Evolutionary conservation across 2,113 vertebrate genomes (phyloP).

Genomic region (Sphyrna mokarran): DNA sequence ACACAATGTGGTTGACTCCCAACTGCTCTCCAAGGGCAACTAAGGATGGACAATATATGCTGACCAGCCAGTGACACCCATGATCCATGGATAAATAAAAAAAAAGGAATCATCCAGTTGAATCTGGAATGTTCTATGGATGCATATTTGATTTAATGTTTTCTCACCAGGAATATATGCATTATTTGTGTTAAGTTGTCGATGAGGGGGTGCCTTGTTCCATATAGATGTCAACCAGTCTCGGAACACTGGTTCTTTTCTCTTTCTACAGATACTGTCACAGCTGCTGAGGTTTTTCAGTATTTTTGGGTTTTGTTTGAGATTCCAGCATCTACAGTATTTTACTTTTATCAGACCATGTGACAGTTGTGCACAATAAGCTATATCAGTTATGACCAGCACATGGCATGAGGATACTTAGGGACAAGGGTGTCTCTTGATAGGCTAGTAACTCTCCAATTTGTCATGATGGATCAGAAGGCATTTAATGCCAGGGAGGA

Average conservation of each 20-base stretch:
- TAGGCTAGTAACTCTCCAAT: not conserved
- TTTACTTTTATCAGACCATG: not conserved
- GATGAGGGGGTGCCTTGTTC: not conserved
- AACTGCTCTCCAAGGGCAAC: too few species aligned
- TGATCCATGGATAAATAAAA: too few species aligned
- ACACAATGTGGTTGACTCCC: too few species aligned
- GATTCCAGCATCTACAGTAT: too few species aligned
- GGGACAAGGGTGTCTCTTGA: not conserved
- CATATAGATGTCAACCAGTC: too few species aligned
- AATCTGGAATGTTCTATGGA: not conserved
- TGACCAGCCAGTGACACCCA: too few species aligned
- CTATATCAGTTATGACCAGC: not conserved
- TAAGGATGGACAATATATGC: too few species aligned
- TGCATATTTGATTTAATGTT: not conserved
- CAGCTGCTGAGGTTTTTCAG: too few species aligned
- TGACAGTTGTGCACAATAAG: not conserved
- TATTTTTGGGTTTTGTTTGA: too few species aligned
- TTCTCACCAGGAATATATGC: not conserved
- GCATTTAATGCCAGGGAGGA: not conserved
- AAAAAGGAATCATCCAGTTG: not conserved
- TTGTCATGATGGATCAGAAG: not conserved
- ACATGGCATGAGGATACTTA: not conserved
- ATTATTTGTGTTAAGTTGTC: not conserved
- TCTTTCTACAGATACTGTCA: too few species aligned
- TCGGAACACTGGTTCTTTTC: too few species aligned